These are phyloP conservation scores for Valencia hispanica DNA, from an alignment of 2,797 vertebrate genomes.

Conservation along the genomic window DNA sequence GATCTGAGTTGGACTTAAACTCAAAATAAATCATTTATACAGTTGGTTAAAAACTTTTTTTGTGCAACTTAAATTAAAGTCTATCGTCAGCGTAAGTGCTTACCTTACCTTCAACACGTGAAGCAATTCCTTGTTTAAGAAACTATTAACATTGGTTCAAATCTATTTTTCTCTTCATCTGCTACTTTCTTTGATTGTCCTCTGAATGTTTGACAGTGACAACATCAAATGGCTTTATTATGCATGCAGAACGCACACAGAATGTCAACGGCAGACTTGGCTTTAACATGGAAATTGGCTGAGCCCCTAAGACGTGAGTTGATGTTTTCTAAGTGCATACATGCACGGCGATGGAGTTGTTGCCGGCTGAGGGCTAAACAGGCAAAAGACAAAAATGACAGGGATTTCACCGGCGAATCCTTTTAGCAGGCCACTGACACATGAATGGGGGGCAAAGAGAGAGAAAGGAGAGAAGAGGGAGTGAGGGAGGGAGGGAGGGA, in stretches of 20 bases:
- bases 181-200: not conserved
- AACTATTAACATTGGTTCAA: conserved; percentile 3
- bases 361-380: conserved; percentile 62
- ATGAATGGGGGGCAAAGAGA: conserved; percentile 76
- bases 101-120: not conserved
- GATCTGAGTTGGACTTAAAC: not conserved
- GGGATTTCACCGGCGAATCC: conserved; percentile 82
- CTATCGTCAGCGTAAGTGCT: not conserved
- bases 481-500: conserved; percentile 37
- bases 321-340: conserved; percentile 70
- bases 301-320: conserved; percentile 38
- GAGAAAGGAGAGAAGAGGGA: conserved; percentile 49
- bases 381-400: conserved; percentile 82
- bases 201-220: conserved; percentile 10
- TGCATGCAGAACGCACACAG: conserved; percentile 37
- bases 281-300: conserved; percentile 51
- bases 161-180: not conserved
- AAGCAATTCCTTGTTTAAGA: conserved; percentile 6
- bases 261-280: conserved; percentile 36
- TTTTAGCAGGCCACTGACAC: conserved; percentile 86
- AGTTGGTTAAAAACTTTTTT: not conserved
- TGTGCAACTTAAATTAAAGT: not conserved
- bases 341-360: conserved; percentile 65
- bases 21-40: not conserved
- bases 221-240: conserved; percentile 17